These are phyloP conservation scores for Acanthurus tractus DNA, from an alignment of 2,797 vertebrate species.

Conservation along the genomic window DNA sequence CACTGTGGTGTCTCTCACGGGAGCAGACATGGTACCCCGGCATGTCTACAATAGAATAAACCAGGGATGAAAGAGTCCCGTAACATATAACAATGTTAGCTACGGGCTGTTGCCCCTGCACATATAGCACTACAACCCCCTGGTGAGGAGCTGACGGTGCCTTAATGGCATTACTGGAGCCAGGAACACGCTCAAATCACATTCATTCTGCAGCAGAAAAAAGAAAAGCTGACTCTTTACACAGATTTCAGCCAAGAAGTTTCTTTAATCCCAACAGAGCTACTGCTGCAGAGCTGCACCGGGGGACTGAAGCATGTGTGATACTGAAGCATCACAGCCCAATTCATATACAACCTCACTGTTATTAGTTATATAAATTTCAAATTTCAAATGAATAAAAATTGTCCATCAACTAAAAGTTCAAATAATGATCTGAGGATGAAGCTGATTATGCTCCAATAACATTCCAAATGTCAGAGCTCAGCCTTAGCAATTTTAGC, in stretches of 20 bases:
- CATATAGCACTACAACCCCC: slow-evolving; percentile 8
- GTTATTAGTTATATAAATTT: not conserved
- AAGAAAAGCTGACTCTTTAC: slow-evolving; percentile 49
- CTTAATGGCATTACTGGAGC: slow-evolving; percentile 69
- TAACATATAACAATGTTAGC: slow-evolving; percentile 68
- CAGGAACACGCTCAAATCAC: slow-evolving; percentile 59
- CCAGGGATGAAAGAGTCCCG: slow-evolving; percentile 25
- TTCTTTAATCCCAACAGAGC: slow-evolving; percentile 39
- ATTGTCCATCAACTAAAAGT: not conserved
- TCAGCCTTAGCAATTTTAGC: not conserved
- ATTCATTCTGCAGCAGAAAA: slow-evolving; percentile 49
- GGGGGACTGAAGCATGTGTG: not conserved
- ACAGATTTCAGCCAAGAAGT: slow-evolving; percentile 50
- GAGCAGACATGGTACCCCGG: slow-evolving; percentile 9
- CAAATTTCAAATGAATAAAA: not conserved
- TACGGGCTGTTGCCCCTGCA: slow-evolving; percentile 51
- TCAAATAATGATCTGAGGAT: not conserved
- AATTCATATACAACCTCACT: too few species aligned
- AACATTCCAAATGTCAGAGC: not conserved
- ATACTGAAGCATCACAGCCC: not conserved
- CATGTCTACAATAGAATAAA: slow-evolving; percentile 23
- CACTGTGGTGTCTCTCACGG: not conserved
- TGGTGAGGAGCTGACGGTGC: slow-evolving; percentile 22
- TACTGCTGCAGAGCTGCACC: slow-evolving; percentile 17
- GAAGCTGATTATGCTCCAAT: not conserved